Conservation (phyloP, 2,797 vertebrate genomes). For the Neosilurus hyrtlii region DNA sequence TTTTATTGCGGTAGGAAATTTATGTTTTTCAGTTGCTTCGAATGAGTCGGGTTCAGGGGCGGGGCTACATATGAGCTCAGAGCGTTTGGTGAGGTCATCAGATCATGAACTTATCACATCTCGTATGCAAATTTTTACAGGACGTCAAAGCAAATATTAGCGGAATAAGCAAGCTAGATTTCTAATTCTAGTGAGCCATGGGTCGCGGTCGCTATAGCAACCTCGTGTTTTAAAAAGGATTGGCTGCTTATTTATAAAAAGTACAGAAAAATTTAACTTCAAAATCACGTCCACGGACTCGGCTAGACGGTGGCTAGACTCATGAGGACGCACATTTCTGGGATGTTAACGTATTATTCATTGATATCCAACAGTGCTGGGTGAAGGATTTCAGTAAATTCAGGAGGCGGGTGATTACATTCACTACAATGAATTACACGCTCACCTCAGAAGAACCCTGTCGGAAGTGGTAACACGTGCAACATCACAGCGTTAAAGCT, state of each 20-base stretch:
- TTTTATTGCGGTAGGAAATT: too few relatives aligned
- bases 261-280: neutral
- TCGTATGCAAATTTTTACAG: neutral
- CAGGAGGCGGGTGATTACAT: neutral
- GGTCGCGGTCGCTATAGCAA: neutral
- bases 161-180: neutral
- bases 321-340: too few relatives aligned
- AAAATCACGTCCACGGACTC: neutral
- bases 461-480: conserved; percentile 23
- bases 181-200: neutral
- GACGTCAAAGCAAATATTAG: neutral
- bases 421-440: neutral
- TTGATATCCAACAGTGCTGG: neutral
- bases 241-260: neutral
- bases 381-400: neutral
- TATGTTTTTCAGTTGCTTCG: too few relatives aligned
- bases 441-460: neutral
- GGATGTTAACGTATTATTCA: neutral
- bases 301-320: neutral
- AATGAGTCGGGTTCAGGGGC: neutral
- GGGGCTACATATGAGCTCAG: neutral
- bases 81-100: neutral
- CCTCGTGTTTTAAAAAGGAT: neutral
- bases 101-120: neutral
- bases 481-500: conserved; percentile 6